Base-by-base conservation (phyloP, 2,888 invertebrate species). In the Pherbina coryleti region DNA sequence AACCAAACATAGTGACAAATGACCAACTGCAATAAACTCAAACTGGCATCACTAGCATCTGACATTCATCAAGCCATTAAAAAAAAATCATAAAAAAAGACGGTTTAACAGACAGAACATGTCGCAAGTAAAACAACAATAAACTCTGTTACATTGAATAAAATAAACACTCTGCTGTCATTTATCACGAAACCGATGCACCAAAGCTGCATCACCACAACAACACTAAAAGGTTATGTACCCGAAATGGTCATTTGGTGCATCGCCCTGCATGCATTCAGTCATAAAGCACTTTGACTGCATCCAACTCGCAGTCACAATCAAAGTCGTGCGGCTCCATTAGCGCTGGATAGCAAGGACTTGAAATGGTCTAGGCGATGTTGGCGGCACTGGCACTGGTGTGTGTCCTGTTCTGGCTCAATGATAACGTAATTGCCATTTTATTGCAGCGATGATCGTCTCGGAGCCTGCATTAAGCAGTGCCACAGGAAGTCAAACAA, bases 221-320 rank as follows among this genome's bases (percentile, higher is more conserved):
- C 44, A 25, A 34, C 75, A 57, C 3, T 69, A 19, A 28, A 69
- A 69, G 69, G 69, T 51, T 69, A 51, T 70, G 31, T 25, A 31
- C 9, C 55, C 19, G 49, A 64, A 34, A n/a, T 5, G 49, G 51
- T 31, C 31, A 34, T 22, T 55, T 11, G 73, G 19, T 67, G 67
- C 67, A 19, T n/a, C 67, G 49, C 37, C 22, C 53, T 5, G 9
- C 25, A 19, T 1, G 19, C 34, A 44, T 37, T 19, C n/a, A 64
- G 53, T 28, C 75, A 75, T 69, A 75, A 75, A 75, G 69, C 66
- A 66, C 66, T 75, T 67, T 67, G 75, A 8, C 44, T 64, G 67
- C 67, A 67, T 44, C 49, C 67, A 44, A 34, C 37, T n/a, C 49
- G 34, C 51, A 14, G 7, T 28, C 53, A 19, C 53, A 53, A 53